A percentile compares a stretch with the other conserved stretches of the same genome.
Conservation (phyloP, 2,797 vertebrate genomes). For the Danio tinwini region DNA sequence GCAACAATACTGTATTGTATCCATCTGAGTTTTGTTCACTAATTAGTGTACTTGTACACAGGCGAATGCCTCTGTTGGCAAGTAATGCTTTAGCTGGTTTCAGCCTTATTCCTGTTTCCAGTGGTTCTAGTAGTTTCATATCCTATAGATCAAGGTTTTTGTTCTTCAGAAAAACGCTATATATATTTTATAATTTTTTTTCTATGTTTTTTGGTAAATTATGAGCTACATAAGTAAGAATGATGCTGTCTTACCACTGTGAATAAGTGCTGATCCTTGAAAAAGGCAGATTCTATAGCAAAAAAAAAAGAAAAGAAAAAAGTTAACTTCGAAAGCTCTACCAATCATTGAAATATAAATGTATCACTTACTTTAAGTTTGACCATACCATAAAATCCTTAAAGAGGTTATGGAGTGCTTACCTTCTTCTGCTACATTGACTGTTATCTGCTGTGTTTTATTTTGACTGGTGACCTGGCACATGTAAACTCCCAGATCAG, state of each 20-base stretch:
- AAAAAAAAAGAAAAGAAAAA: not conserved
- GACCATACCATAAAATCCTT: too few species aligned
- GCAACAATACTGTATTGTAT: too few species aligned
- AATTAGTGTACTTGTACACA: too few species aligned
- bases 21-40: too few species aligned
- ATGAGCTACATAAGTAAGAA: too few species aligned
- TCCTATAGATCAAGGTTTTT: too few species aligned
- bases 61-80: too few species aligned
- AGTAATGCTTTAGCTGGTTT: not conserved
- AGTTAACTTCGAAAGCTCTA: not conserved
- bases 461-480: conserved; percentile 16
- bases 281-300: not conserved
- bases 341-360: not conserved
- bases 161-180: too few species aligned
- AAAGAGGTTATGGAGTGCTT: not conserved
- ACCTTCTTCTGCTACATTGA: conserved; percentile 27
- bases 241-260: conserved; percentile 7
- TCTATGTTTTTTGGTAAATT: too few species aligned
- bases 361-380: not conserved
- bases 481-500: conserved; percentile 32
- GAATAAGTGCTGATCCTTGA: not conserved
- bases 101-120: too few species aligned
- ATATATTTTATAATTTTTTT: too few species aligned
- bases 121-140: too few species aligned
- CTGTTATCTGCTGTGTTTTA: conserved; percentile 5